These are phyloP conservation scores for Chrysotoxum bicinctum DNA, from an alignment of 2,888 invertebrate species.

Conservation along the genomic window DNA sequence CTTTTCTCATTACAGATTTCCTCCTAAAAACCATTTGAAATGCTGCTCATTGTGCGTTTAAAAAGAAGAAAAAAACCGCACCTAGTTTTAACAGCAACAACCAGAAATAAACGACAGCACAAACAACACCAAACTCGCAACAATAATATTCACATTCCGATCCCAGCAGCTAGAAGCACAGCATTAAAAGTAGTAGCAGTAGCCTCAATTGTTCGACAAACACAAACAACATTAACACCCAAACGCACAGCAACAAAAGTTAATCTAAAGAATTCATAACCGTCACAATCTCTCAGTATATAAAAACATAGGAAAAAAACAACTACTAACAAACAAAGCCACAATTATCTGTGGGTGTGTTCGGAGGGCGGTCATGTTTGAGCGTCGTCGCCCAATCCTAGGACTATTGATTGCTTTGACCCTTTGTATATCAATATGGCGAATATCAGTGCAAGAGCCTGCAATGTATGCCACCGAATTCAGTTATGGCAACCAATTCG, in stretches of 20 bases:
- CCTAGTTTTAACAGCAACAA: constrained; percentile 49
- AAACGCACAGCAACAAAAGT: constrained; percentile 19
- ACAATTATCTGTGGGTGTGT: constrained; percentile 54
- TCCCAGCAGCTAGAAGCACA: constrained; percentile 42
- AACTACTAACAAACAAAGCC: constrained; percentile 8
- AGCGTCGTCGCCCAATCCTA: constrained; percentile 80
- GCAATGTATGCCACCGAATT: constrained; percentile 75
- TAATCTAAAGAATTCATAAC: constrained; percentile 16
- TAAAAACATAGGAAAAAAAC: background rate
- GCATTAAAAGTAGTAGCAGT: constrained; percentile 16
- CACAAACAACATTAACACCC: constrained; percentile 3
- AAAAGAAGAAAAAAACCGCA: constrained; percentile 71
- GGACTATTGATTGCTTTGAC: constrained; percentile 79
- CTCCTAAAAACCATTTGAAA: constrained; percentile 57
- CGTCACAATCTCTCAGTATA: background rate
- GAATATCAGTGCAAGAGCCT: constrained; percentile 79
- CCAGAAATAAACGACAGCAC: constrained; percentile 58
- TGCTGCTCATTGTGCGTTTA: constrained; percentile 70
- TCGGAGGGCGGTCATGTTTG: constrained; percentile 78
- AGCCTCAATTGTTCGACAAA: constrained; percentile 29
- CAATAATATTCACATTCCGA: constrained; percentile 55
- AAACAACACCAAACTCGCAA: constrained; percentile 11
- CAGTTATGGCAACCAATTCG: constrained; percentile 68
- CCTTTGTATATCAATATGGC: constrained; percentile 80
- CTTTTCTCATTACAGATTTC: constrained; percentile 47